Percentiles rank a stretch among this genome's conserved stretches.
These are phyloP conservation scores for Calcarius lapponicus DNA, from an alignment of 2,797 vertebrate species.

Conservation along the genomic window DNA sequence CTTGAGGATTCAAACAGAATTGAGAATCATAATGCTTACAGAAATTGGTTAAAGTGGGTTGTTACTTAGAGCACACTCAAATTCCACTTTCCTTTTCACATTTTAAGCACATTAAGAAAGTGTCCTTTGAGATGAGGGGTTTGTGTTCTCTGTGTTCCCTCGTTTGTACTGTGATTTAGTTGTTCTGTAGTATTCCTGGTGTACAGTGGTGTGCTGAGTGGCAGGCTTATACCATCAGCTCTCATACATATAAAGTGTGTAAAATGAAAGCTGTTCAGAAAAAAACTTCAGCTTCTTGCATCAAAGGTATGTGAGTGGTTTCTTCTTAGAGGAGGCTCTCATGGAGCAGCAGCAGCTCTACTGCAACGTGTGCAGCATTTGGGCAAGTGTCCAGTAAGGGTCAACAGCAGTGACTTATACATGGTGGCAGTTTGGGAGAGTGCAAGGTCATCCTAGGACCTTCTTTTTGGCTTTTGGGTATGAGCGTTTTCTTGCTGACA, in stretches of 20 bases:
- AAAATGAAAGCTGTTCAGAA: neutral
- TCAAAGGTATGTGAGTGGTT: neutral
- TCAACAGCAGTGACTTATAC: neutral
- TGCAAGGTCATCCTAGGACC: neutral
- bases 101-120: neutral
- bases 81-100: neutral
- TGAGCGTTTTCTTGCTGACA: neutral
- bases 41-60: neutral
- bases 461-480: neutral
- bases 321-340: neutral
- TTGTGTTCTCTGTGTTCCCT: neutral
- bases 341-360: neutral
- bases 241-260: neutral
- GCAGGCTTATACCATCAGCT: neutral
- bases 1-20: neutral
- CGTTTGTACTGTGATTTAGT: neutral
- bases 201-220: neutral
- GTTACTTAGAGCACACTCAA: neutral
- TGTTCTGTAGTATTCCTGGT: neutral
- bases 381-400: neutral
- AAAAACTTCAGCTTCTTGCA: neutral
- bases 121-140: neutral
- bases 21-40: neutral
- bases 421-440: neutral
- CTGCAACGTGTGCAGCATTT: rapidly evolving